Base-by-base conservation (phyloP, 2,113 vertebrate genomes). In the Pterocles burchelli region DNA sequence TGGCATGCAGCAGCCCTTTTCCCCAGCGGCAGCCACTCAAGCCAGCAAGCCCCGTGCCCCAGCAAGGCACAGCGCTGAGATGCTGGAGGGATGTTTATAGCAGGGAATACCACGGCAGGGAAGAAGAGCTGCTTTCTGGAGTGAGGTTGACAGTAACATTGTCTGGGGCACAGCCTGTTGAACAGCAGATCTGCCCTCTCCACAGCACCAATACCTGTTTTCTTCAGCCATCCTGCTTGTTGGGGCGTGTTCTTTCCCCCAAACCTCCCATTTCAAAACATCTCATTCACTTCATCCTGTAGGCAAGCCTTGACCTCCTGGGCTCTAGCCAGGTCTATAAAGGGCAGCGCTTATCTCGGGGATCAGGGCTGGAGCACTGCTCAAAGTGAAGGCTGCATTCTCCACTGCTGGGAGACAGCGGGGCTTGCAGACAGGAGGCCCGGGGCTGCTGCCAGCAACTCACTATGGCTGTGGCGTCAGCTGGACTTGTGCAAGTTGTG, bases 61-160 rank as follows among this genome's bases (percentile, higher is more conserved):
- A 59, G 78, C 43, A 49, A 62, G 66, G 63, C 71, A 10, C 66
- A 9, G 85, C 0, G 2, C 74, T 51, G 75, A 61, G 63, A 4
- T 46, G 84, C 86, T 81, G 84, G 76, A 78, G 83, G 83, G 93
- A 4, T 74, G 66, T 75, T 91, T 85, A 41, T 59, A 70, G 81
- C 89, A 41, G 54, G 20, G 73, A 70, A 78, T 83, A 41, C 41
- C 38, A 67, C 45, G 91, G 48, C 63, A 81, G 93, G 85, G 46
- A 93, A 75, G 86, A 84, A 75, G 49, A n/a, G 80, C 48, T 85
- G 81, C 73, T 95, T 95, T 92, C 85, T 91, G 93, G 91, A 82
- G 74, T 41, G 75, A 73, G 17, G 58, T 43, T 91, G 89, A 88
- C 78, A 74, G 77, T 77, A 91, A 13, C 24, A 25, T 51, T 26